phyloP scores from a whole-genome alignment of 1,140 invertebrate species.

The Aphelenchoides besseyi region DNA sequence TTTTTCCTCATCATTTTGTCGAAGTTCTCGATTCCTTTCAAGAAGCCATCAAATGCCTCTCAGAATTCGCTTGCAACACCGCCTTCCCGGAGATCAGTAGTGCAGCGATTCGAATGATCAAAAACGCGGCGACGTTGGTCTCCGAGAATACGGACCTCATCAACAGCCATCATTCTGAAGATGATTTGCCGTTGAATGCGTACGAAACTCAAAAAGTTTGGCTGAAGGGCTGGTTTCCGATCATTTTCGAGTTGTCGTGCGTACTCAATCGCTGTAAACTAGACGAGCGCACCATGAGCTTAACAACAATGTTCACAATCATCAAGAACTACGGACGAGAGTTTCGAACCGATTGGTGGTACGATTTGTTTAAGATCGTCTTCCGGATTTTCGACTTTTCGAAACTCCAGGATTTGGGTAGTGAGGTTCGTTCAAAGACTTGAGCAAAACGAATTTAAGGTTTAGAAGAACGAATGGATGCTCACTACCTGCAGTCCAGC shows the following conservation, averaged over 20 bases:
- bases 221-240: slow-evolving; percentile 73
- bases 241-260: slow-evolving; percentile 93
- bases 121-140: slow-evolving; percentile 90
- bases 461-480: slow-evolving; percentile 95
- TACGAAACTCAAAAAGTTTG: slow-evolving; percentile 44
- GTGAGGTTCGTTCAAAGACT: slow-evolving; percentile 76
- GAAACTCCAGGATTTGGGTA: slow-evolving; percentile 90
- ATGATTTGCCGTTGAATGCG: slow-evolving; percentile 19
- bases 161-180: slow-evolving; percentile 37
- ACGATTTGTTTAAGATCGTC: slow-evolving; percentile 93
- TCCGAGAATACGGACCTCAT: slow-evolving; percentile 69
- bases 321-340: slow-evolving; percentile 93
- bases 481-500: slow-evolving; percentile 99
- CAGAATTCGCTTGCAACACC: slow-evolving; percentile 95
- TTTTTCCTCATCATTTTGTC: slow-evolving; percentile 88
- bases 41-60: slow-evolving; percentile 97
- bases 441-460: no score
- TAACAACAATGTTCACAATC: slow-evolving; percentile 83
- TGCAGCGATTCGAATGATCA: slow-evolving; percentile 94
- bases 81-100: slow-evolving; percentile 71
- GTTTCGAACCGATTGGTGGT: slow-evolving; percentile 96
- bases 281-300: slow-evolving; percentile 65
- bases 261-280: slow-evolving; percentile 78
- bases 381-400: slow-evolving; percentile 98
- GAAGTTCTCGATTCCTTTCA: slow-evolving; percentile 98